These are phyloP conservation scores for Leptinotarsa lineolata DNA, from an alignment of 1,140 invertebrate genomes.

Conservation along the genomic window DNA sequence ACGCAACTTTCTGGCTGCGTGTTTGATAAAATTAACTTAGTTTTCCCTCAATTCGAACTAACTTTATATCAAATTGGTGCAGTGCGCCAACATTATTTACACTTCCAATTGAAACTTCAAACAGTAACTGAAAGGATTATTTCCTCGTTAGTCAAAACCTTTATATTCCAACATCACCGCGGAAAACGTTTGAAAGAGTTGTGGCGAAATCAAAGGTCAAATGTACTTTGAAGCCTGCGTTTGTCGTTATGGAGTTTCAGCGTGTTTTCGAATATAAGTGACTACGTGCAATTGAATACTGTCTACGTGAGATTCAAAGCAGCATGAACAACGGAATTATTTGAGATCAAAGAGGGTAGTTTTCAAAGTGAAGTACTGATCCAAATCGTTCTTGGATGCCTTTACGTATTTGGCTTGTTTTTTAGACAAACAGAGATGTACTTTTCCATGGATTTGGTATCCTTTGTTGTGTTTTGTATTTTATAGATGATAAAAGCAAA, in stretches of 20 bases:
- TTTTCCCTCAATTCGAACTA: neutral
- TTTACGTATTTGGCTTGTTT: too few species aligned
- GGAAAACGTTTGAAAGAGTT: neutral
- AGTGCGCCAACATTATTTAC: conserved; percentile 3
- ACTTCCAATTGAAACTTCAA: conserved; percentile 6
- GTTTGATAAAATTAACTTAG: conserved; percentile 4
- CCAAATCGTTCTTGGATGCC: too few species aligned
- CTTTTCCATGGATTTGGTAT: too few species aligned
- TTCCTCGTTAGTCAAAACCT: neutral
- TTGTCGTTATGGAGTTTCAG: neutral
- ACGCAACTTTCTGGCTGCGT: neutral
- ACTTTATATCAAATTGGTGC: conserved; percentile 1
- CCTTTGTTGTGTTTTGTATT: too few species aligned
- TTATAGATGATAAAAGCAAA: too few species aligned
- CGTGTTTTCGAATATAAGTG: neutral
- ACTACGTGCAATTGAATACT: neutral
- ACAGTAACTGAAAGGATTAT: neutral
- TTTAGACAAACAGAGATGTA: too few species aligned
- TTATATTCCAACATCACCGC: neutral
- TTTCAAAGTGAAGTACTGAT: neutral
- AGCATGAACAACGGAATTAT: conserved; percentile 1
- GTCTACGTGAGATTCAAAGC: neutral
- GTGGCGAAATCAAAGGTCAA: neutral
- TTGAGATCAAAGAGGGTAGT: neutral
- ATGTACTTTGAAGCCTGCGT: conserved; percentile 2